Evolutionary conservation across 2,113 vertebrate genomes (phyloP), one percentile per base, ranked within the genome.

Genomic region (Tonatia bakeri): DNA sequence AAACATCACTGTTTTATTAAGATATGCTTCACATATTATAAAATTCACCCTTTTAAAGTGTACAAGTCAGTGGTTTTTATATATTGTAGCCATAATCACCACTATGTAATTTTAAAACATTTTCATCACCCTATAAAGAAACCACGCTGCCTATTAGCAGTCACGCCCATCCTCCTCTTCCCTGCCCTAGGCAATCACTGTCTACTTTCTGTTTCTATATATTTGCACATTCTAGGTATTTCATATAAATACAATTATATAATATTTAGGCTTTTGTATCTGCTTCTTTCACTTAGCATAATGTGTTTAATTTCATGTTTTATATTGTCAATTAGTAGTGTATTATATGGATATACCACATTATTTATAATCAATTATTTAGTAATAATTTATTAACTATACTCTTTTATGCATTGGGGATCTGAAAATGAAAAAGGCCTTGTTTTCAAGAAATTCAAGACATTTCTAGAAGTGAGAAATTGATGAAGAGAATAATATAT

Each of bases 401-500:
- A 28, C 22, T 83, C 10, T 81, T 22, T 91, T 38, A 64, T 40
- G 28, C 54, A 56, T 13, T 75, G 7, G 16, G 19, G 14, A 84
- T 90, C 20, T 84, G 6, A 87, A 79, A 31, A 84, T 76, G n/a
- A 67, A 94, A 95, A 87, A 64, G 19, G 20, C 8, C n/a, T 87
- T 90, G 24, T 70, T 92, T 82, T 73, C 28, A 87, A 92, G 33
- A 95, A 89, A 83, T 79, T 83, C 17, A 83, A 50, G 26, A 91
- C 19, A 16, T 47, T 80, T 38, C 38, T 69, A 64, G 6, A 79
- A 52, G 38, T 38, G 11, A 24, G 19, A 87, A 8, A 77, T 3
- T 65, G 19, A 70, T 65, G 54, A 96, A 76, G 11, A 93, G 12
- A 56, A 75, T 33, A 72, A 86, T 3, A 40, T 36, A 65, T 47